Conservation (phyloP, 1,140 invertebrate genomes). For the Caerostris darwini region DNA sequence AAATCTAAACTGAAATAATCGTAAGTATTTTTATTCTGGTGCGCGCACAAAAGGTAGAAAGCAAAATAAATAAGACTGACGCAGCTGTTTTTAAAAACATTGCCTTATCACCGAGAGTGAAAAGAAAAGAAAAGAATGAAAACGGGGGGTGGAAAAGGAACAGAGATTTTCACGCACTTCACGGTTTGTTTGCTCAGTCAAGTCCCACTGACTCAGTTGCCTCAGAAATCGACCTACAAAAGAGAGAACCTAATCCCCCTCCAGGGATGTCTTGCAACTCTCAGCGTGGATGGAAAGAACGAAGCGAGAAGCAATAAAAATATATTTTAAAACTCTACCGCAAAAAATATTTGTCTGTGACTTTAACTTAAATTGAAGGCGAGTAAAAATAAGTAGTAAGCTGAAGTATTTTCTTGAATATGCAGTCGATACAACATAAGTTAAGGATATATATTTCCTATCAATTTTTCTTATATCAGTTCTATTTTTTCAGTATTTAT, state of each 20-base stretch:
- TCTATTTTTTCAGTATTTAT: too few relatives aligned
- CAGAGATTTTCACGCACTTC: neutral
- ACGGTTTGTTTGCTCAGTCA: neutral
- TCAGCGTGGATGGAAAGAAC: neutral
- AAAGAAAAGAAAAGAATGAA: neutral
- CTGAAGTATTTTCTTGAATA: too few relatives aligned
- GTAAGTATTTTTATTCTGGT: too few relatives aligned
- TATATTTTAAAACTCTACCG: neutral
- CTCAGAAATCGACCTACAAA: neutral
- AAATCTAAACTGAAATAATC: too few relatives aligned
- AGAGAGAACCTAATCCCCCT: neutral
- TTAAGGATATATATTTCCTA: too few relatives aligned
- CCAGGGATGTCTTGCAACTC: neutral
- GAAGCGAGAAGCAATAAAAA: neutral
- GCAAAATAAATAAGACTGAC: too few relatives aligned
- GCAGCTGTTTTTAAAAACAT: too few relatives aligned
- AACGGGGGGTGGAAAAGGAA: too few relatives aligned
- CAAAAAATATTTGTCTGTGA: neutral
- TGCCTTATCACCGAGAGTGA: neutral
- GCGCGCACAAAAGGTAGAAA: too few relatives aligned
- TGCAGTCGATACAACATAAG: too few relatives aligned
- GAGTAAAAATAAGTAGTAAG: neutral
- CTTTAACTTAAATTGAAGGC: neutral
- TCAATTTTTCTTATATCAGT: too few relatives aligned
- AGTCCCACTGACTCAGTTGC: slow-evolving; percentile 15